phyloP scores from a whole-genome alignment of 2,113 vertebrate genomes.

The Microcebus lehilahytsara region DNA sequence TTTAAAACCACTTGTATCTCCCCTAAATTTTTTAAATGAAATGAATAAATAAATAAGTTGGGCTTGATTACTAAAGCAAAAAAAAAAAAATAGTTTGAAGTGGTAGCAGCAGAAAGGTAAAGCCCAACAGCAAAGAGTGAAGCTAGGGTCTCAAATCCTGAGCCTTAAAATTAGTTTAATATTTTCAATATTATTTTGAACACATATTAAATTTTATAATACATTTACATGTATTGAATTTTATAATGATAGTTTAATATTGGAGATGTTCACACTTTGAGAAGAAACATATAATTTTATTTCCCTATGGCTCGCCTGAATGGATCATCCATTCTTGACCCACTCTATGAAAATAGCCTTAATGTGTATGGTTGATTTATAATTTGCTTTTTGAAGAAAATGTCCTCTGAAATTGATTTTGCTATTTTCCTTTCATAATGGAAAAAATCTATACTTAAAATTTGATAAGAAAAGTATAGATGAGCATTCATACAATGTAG shows the following conservation, averaged over 20 bases:
- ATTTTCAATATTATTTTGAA: not conserved
- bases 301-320: not conserved
- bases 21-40: no score
- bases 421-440: not conserved
- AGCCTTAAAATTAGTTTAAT: not conserved
- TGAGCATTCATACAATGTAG: not conserved
- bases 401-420: not conserved
- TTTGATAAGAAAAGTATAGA: not conserved
- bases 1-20: not conserved
- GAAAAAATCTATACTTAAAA: not conserved
- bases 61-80: no score
- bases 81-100: not conserved
- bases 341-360: not conserved
- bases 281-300: not conserved
- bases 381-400: conserved; percentile 11
- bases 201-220: not conserved
- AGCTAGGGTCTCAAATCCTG: not conserved
- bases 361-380: not conserved
- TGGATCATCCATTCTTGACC: not conserved
- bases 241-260: not conserved
- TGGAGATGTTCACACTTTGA: not conserved
- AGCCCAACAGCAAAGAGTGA: not conserved
- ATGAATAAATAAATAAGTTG: no score
- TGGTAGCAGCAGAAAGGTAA: not conserved
- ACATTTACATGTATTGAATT: not conserved